Evolutionary conservation across 2,888 invertebrate species (phyloP), one percentile per base, ranked within the genome.

Genomic region (Odontocerum albicorne): DNA sequence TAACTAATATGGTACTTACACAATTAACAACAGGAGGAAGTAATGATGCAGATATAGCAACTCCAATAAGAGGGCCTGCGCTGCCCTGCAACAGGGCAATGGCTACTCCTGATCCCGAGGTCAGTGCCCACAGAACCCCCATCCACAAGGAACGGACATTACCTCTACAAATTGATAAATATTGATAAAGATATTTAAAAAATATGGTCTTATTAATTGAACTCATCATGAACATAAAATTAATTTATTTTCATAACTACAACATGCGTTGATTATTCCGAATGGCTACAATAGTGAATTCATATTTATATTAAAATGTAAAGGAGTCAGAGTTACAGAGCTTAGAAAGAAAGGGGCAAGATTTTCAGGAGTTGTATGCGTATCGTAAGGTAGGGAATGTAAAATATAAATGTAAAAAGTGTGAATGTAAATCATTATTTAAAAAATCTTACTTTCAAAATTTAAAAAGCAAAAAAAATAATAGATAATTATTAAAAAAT

Each of bases 11-110:
- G 16, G 17, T 62, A 77, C 85, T 80, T 74, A 88, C 92, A 66
- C 90, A 89, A 72, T 92, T 92, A 17, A 92, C 91, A 51, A 90
- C 88, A 3, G 92, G 92, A 15, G 92, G 92, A 55, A 92, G 69
- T 46, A 92, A 74, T 0, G 92, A 92, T 0, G 92, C 92, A 13
- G 92, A 92, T 67, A 92, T 92, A n/a, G 92, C 92, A 47, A 92
- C 92, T 55, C 92, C 92, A 60, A 92, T 92, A 43, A 92, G 73
- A 0, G 91, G 91, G 0, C 91, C 91, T 33, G 87, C 87, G 67
- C 90, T 91, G 27, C 91, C 92, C 66, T 91, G 90, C 1, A 92
- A 77, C 47, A 92, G 74, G n/a, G 92, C 91, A 15, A 92, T 79
- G 1, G 92, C 92, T 10, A 92, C 92, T 6, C 91, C 92, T 4